Evolutionary conservation across 1,140 invertebrate genomes (phyloP), one percentile per base, ranked within the genome.

Genomic region (Trigoniulus corallinus): DNA sequence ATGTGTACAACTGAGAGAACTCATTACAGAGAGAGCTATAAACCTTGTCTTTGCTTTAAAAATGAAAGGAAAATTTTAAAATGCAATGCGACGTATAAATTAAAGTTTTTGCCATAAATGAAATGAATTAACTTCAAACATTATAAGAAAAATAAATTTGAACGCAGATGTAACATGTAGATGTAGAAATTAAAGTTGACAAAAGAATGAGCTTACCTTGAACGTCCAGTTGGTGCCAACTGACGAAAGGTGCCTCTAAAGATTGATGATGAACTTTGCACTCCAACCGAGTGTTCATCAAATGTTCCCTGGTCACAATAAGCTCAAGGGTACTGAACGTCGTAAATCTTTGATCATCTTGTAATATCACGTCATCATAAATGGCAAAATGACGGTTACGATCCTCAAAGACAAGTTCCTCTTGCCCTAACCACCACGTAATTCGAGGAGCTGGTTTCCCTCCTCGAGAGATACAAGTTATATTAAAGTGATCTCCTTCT

Each of bases 201-300:
- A n/a, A n/a, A n/a, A n/a, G n/a, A n/a, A n/a, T n/a, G n/a, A n/a
- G n/a, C n/a, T 77, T 67, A 92, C 86, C 85, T 70, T 86, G 76
- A 47, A 91, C 78, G 63, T 88, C 81, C 22, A 86, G 68, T 54
- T 76, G 72, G 45, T 89, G 72, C 60, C 74, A 74, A 24, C 73
- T 34, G 15, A 34, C 15, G 29, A 34, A 7, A 15, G 15, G 29
- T 7, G 29, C 15, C 7, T 7, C 29, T 15, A 34, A 34, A 7
- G 29, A 7, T 15, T 15, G 29, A 34, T 34, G 29, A 34, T 15
- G 7, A 15, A 34, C 29, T 34, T 15, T 7, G 29, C 29, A 34
- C 15, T 34, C 29, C 29, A 34, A 7, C 29, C 15, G 7, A 15
- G 7, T 34, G 15, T 34, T 34, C 15, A 15, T 15, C 29, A 34